Percentiles rank a stretch among this genome's conserved stretches.
Evolutionary conservation across 37 sponge, comb jelly and placozoan species (phyloP).

Genomic region (Cliona cf. orientalis): DNA sequence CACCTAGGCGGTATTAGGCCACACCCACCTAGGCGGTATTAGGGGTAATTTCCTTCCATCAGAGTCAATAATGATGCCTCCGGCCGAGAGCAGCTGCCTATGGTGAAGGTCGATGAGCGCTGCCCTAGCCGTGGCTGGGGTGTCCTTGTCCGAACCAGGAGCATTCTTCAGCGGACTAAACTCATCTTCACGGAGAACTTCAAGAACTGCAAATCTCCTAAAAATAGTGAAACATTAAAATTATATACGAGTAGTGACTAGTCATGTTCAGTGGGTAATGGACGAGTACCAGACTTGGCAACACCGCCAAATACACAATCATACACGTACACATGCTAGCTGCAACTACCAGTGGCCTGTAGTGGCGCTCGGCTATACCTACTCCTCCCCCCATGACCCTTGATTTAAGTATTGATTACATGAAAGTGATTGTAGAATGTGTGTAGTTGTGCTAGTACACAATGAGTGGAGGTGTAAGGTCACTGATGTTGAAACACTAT

Average conservation of each 20-base stretch:
- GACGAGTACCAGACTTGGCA: too few relatives aligned
- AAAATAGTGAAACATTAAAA: background rate
- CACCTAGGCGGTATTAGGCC: too few relatives aligned
- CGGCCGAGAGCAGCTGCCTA: conserved; percentile 57
- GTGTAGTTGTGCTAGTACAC: too few relatives aligned
- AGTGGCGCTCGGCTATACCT: too few relatives aligned
- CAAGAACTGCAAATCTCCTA: conserved; percentile 88
- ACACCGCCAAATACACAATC: too few relatives aligned
- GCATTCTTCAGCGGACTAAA: conserved; percentile 96
- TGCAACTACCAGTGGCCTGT: too few relatives aligned
- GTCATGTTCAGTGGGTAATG: background rate
- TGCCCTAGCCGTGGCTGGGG: conserved; percentile 79
- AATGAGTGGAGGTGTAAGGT: too few relatives aligned
- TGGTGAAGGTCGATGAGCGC: conserved; percentile 88
- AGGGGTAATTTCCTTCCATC: conserved; percentile 61
- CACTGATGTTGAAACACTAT: too few relatives aligned
- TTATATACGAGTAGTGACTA: background rate
- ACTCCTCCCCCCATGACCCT: too few relatives aligned
- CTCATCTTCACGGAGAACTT: conserved; percentile 92
- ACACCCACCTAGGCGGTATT: conserved; percentile 60
- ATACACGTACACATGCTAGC: too few relatives aligned
- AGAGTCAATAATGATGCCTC: conserved; percentile 27
- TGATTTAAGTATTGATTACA: too few relatives aligned
- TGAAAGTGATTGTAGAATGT: too few relatives aligned
- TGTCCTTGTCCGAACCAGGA: conserved; percentile 85